A percentile compares a stretch with the other conserved stretches of the same genome.
These are phyloP conservation scores for Eulemur rufifrons DNA, from an alignment of 2,113 vertebrate species.

Conservation along the genomic window DNA sequence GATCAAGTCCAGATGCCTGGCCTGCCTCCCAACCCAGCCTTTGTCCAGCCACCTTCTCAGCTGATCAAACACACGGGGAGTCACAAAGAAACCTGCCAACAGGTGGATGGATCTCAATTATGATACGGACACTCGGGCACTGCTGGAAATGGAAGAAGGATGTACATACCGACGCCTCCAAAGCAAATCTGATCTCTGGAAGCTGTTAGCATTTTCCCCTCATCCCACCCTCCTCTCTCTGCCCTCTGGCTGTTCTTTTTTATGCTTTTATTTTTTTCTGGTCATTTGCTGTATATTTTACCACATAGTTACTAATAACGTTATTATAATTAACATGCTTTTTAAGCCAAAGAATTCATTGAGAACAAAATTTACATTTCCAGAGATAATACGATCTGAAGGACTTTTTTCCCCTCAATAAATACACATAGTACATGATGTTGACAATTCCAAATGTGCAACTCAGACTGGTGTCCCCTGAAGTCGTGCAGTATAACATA, in stretches of 20 bases:
- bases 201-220: neutral
- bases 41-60: neutral
- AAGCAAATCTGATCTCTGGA: neutral
- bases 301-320: slow-evolving; percentile 23
- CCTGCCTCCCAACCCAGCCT: neutral
- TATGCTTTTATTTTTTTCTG: neutral
- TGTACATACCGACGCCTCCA: fast-evolving
- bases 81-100: neutral
- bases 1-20: neutral
- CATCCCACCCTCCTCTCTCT: neutral
- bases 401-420: slow-evolving; percentile 70
- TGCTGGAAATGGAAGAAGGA: neutral
- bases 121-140: neutral
- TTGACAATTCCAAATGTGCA: neutral
- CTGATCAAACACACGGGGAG: neutral
- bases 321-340: slow-evolving; percentile 12
- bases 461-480: neutral
- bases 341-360: slow-evolving; percentile 48
- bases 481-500: neutral
- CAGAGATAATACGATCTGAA: slow-evolving; percentile 32
- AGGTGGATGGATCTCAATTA: neutral
- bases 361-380: slow-evolving; percentile 53
- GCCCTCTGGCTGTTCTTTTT: neutral
- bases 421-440: neutral
- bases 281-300: neutral